Evolutionary conservation across 2,113 vertebrate species (phyloP), one percentile per base, ranked within the genome.

Genomic region (Saguinus imperator): DNA sequence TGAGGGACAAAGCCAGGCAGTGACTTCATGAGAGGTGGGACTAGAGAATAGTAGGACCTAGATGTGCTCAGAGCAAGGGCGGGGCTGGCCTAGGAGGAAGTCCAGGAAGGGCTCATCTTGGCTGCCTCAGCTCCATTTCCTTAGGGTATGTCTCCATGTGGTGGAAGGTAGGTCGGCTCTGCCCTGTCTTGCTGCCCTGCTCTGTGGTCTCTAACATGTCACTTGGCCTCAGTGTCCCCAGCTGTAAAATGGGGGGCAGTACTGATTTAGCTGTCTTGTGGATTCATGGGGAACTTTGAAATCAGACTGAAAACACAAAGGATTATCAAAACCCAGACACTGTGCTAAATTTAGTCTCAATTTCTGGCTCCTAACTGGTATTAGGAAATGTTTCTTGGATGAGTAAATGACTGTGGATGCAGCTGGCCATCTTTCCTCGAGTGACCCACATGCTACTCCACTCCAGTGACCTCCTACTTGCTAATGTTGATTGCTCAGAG

Each of bases 1-100:
- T 2, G 5, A 61, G 61, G 37, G 21, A 4, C 16, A 0, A 4
- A n/a, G n/a, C 29, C 1, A 0, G 84, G 37, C 40, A 3, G 27
- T 4, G 66, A 5, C 90, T 80, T 72, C 23, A 1, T 8, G 5
- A 58, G 37, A 50, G 23, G 1, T 52, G 35, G 8, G 12, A 48
- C 86, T 87, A 23, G 48, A 73, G 45, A 66, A 8, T 12, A 57
- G 55, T 27, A n/a, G 75, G 55, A 57, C 55, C 66, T 6, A 5
- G n/a, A 25, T 0, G 0, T 0, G 35, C 20, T 79, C n/a, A 61
- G 79, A 18, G 32, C 10, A 17, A 6, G 10, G 55, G 52, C 12
- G 37, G 50, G 58, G 21, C 55, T 72, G 66, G 75, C 68, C 35
- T 1, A 12, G 48, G 25, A 64, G 61, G 29, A 55, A 35, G 86